phyloP scores from a whole-genome alignment of 2,888 invertebrate species.

The Nebria brevicollis region DNA sequence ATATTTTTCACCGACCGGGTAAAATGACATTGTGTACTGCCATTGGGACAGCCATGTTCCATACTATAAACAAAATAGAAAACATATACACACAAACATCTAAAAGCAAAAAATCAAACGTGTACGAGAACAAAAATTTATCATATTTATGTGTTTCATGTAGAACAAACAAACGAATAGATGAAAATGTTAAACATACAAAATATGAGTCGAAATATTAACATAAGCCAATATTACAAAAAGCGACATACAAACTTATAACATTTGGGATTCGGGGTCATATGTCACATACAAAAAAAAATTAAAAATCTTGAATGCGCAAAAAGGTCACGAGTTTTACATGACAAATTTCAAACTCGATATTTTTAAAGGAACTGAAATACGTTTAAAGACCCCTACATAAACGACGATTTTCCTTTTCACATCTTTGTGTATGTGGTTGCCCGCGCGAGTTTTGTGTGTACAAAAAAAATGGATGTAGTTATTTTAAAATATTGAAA shows the following conservation, averaged over 20 bases:
- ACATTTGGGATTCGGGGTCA: background rate
- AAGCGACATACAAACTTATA: background rate
- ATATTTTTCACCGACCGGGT: constrained; percentile 1
- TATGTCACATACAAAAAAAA: background rate
- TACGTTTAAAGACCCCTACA: too few species aligned
- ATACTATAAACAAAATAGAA: background rate
- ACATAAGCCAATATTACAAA: background rate
- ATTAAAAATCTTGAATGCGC: background rate
- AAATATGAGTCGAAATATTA: background rate
- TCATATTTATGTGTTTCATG: background rate
- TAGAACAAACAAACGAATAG: background rate
- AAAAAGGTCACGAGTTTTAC: too few species aligned
- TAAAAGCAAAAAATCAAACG: background rate
- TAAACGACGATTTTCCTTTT: too few species aligned
- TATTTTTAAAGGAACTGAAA: too few species aligned
- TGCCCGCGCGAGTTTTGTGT: too few species aligned
- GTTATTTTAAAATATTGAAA: too few species aligned
- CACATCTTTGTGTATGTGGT: too few species aligned
- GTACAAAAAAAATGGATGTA: too few species aligned
- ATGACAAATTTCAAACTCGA: too few species aligned
- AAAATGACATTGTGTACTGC: background rate
- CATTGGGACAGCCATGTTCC: constrained; percentile 1
- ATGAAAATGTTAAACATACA: background rate
- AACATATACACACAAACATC: background rate
- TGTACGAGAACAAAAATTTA: background rate